Evolutionary conservation across 35 echinoderm and acorn worm genomes (phyloP).

Genomic region (Apostichopus japonicus): DNA sequence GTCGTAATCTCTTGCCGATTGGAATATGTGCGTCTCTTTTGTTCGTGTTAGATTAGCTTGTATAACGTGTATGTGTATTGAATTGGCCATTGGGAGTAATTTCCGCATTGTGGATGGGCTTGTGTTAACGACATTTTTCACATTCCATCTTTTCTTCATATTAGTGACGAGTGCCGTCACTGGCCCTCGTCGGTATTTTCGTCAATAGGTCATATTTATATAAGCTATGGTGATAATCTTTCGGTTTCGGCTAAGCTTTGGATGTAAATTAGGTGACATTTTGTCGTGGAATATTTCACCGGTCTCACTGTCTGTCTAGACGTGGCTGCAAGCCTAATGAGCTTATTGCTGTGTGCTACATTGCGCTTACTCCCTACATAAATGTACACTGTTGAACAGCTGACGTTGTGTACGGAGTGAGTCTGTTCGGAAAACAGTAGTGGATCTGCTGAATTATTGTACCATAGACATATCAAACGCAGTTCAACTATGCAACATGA

Average conservation of each 20-base stretch:
- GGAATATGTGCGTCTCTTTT: background rate
- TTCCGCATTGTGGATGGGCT: constrained; percentile 33
- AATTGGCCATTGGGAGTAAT: constrained; percentile 5
- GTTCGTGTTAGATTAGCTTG: constrained; percentile 5
- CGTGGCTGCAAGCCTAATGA: constrained; percentile 55
- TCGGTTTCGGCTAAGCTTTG: background rate
- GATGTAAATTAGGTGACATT: constrained; percentile 49
- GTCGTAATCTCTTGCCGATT: background rate
- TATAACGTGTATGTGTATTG: no score
- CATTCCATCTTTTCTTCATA: constrained; percentile 24
- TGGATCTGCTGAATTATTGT: no score
- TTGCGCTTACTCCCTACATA: constrained; percentile 36
- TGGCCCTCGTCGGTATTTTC: constrained; percentile 25
- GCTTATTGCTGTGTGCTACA: constrained; percentile 1
- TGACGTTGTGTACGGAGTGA: no score
- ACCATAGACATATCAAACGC: no score
- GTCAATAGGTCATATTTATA: constrained; percentile 49
- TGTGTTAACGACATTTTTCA: constrained; percentile 39
- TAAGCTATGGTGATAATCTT: constrained; percentile 3
- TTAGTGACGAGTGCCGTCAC: constrained; percentile 10
- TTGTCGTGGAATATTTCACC: background rate
- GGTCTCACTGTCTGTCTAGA: constrained; percentile 52
- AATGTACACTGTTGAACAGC: no score
- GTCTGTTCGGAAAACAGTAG: no score
- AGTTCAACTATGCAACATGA: no score